Base-by-base conservation (phyloP, 2,888 invertebrate genomes). In the Hybos culiciformis region DNA sequence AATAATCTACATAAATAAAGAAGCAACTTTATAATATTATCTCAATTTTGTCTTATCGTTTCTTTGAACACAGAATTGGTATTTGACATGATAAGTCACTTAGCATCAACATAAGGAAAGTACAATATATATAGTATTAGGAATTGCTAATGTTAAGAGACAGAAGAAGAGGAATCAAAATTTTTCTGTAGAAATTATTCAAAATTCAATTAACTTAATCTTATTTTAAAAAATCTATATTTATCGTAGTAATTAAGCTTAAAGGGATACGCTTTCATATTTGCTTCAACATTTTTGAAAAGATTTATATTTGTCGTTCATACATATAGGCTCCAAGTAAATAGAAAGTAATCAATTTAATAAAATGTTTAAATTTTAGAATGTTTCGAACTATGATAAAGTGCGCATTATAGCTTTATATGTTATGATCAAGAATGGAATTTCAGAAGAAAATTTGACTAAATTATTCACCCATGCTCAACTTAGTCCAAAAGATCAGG, bases 381-480 rank as follows among this genome's bases (percentile, higher is more conserved):
- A 75, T 19, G 84, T 92, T 41, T 72, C 79, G 42, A 83, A 78
- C 70, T 83, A 81, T 62, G 93, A 94, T 66, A 96, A 98, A 70
- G 86, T 98, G 69, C 82, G 98, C 41, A 92, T 99, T 50, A 97
- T 99, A 57, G 83, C 97, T 15, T 75, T 99, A 39, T 98, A 97
- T 70, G 92, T 97, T 46, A 83, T 98, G 70, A 90, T 91, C 43
- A 97, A 97, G 72, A 98, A 97, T 67, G 98, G 98, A 50, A 93
- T 99, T 54, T 85, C 93, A 0, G 97, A 98, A 55, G 98, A 98
- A 64, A 98, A 97, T 70, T 72, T 98, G 47, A 90, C 90, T 60
- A 98, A 98, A 68, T 72, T 99, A 55, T 86, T 97, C 50, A 93
- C 97, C 53, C 98, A 99, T 66, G 98, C 97, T 18, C 93, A 96